A percentile compares a stretch with the other conserved stretches of the same genome.
Evolutionary conservation across 2,113 vertebrate genomes (phyloP).

Genomic region (Sminthopsis crassicaudata): DNA sequence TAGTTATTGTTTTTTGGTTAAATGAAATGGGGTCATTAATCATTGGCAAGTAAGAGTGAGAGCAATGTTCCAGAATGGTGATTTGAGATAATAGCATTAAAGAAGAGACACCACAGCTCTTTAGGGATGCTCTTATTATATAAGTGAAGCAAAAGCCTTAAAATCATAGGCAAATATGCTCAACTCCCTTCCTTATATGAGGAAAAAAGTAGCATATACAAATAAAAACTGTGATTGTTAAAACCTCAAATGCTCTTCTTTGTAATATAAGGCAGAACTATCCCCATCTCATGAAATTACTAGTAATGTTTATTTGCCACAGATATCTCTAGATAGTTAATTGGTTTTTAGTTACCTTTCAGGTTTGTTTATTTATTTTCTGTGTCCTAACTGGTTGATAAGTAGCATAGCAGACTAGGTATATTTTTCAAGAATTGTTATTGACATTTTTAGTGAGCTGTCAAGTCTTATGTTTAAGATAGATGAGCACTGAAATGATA

Average conservation of each 20-base stretch:
- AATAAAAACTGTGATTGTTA: background rate
- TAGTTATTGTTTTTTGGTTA: background rate
- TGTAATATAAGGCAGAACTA: background rate
- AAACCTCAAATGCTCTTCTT: background rate
- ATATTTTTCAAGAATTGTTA: constrained; percentile 25
- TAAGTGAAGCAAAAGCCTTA: background rate
- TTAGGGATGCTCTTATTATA: background rate
- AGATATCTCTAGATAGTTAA: background rate
- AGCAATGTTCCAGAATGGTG: background rate
- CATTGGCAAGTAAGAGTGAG: background rate
- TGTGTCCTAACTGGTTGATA: background rate
- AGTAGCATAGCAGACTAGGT: background rate
- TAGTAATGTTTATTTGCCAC: background rate
- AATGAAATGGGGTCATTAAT: background rate
- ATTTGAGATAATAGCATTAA: background rate
- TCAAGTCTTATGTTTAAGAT: background rate
- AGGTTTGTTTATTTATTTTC: background rate
- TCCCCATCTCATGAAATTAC: background rate
- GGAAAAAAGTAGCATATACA: background rate
- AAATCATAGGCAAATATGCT: background rate
- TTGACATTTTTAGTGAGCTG: background rate
- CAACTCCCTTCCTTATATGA: background rate
- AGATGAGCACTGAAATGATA: background rate
- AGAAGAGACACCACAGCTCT: background rate
- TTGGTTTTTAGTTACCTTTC: background rate